Evolutionary conservation across 2,797 vertebrate genomes (phyloP).

Genomic region (Hirundo rustica): DNA sequence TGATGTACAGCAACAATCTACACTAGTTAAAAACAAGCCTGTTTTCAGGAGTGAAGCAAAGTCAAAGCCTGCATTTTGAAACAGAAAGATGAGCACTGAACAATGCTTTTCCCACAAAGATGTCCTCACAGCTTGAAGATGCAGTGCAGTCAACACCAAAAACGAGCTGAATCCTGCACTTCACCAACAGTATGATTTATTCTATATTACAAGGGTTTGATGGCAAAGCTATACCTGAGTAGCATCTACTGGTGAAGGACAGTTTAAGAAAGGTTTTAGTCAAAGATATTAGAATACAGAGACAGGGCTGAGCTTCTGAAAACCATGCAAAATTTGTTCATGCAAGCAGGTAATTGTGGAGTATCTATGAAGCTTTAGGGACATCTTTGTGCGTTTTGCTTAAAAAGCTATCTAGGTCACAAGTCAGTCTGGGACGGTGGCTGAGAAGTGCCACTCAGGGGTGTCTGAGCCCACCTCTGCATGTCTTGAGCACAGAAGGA

Average conservation of each 20-base stretch:
- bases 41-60: background rate
- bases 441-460: background rate
- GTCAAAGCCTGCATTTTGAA: background rate
- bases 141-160: background rate
- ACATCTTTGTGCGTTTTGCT: background rate
- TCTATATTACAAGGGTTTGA: background rate
- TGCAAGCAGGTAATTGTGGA: background rate
- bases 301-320: background rate
- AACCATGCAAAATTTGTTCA: background rate
- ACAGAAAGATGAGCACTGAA: background rate
- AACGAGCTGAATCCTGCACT: background rate
- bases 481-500: background rate
- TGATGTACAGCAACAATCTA: background rate
- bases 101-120: background rate
- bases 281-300: background rate
- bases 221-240: background rate
- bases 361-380: background rate
- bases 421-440: background rate
- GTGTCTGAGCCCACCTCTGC: background rate
- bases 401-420: background rate
- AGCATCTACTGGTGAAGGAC: background rate
- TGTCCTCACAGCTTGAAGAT: background rate
- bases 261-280: background rate
- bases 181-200: background rate
- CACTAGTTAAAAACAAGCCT: background rate